These are phyloP conservation scores for Protodeltote pygarga DNA, from an alignment of 2,888 invertebrate species.

Conservation along the genomic window DNA sequence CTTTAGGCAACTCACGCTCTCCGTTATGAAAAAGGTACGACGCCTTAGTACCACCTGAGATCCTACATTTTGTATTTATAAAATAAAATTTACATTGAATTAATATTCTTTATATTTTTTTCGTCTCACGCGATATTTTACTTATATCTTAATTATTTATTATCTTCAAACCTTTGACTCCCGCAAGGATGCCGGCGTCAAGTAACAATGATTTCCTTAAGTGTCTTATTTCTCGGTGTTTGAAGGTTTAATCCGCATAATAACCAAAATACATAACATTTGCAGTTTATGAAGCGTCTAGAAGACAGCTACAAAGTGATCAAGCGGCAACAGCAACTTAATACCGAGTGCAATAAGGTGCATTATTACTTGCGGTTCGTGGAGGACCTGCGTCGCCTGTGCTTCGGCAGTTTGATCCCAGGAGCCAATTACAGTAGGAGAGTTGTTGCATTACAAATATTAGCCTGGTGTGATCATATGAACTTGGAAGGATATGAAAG, in stretches of 20 bases:
- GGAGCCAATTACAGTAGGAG: constrained; percentile 89
- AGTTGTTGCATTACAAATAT: constrained; percentile 85
- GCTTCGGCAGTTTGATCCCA: constrained; percentile 86
- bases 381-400: constrained; percentile 75
- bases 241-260: no score
- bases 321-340: constrained; percentile 46
- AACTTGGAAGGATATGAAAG: constrained; percentile 54
- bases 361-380: constrained; percentile 78
- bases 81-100: not conserved
- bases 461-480: constrained; percentile 70
- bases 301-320: constrained; percentile 69
- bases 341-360: constrained; percentile 31
- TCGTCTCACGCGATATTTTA: no score
- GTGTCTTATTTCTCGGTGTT: no score
- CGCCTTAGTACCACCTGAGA: not conserved
- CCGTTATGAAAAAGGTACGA: constrained; percentile 90
- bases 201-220: no score
- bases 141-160: no score
- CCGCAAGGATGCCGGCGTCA: no score
- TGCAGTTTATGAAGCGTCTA: constrained; percentile 73
- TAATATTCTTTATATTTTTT: not conserved
- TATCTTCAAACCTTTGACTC: no score
- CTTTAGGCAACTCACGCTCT: constrained; percentile 89
- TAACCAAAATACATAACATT: no score
- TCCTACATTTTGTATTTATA: no score